Conservation (phyloP, 2,797 vertebrate species). For the Sebastes alutus region DNA sequence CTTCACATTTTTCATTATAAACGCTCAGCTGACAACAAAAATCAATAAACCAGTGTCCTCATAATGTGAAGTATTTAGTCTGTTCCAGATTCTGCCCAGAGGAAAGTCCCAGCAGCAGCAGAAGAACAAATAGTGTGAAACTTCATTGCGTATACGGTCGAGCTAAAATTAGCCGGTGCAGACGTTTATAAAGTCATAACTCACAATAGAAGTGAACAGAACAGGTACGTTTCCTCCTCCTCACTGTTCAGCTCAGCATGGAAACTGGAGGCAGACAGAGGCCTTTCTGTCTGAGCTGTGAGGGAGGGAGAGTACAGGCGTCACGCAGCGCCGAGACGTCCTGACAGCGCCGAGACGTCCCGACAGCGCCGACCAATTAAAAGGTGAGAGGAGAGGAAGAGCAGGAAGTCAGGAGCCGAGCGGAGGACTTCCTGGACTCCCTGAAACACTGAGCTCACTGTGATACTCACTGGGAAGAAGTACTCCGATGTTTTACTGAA, state of each 20-base stretch:
- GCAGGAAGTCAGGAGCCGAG: constrained; percentile 56
- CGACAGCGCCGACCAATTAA: constrained; percentile 39
- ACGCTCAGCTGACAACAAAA: background rate
- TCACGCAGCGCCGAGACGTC: constrained; percentile 33
- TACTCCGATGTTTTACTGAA: background rate
- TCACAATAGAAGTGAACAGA: constrained; percentile 41
- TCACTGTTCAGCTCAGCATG: constrained; percentile 1
- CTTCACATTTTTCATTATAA: background rate
- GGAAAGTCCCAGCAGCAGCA: constrained; percentile 1
- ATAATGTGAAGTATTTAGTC: background rate
- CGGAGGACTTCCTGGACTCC: background rate
- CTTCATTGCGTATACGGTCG: background rate
- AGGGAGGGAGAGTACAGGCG: constrained; percentile 32
- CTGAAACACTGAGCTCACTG: constrained; percentile 45
- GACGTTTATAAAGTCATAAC: constrained; percentile 22
- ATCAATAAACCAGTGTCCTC: background rate
- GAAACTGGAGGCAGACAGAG: constrained; percentile 56
- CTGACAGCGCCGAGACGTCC: background rate
- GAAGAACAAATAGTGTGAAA: background rate
- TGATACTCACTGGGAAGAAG: background rate
- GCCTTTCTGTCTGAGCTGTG: constrained; percentile 51
- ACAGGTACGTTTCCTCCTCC: constrained; percentile 24
- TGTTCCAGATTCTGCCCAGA: background rate
- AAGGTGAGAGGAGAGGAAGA: constrained; percentile 66
- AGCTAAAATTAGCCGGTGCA: background rate